phyloP scores from a whole-genome alignment of 92 coral and sea anemone species.

The Diadumene lineata region DNA sequence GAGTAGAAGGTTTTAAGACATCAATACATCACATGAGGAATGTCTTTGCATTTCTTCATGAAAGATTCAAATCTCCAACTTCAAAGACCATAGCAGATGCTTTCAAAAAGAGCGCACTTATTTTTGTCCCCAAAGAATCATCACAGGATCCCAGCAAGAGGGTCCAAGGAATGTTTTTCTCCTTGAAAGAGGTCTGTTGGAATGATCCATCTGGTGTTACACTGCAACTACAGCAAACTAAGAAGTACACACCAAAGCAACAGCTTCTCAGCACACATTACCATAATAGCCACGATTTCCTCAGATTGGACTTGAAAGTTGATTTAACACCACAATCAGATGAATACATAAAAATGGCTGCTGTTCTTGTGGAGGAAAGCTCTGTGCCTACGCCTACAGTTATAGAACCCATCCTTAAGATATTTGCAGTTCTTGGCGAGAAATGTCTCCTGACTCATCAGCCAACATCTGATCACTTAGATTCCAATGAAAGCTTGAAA shows the following conservation, averaged over 20 bases:
- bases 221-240: conserved; percentile 18
- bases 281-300: conserved; percentile 34
- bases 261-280: conserved; percentile 55
- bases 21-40: conserved; percentile 70
- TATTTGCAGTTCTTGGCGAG: conserved; percentile 70
- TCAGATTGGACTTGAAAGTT: conserved; percentile 48
- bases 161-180: conserved; percentile 45
- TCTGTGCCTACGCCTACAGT: conserved; percentile 68
- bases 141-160: neutral
- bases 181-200: conserved; percentile 83
- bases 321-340: conserved; percentile 77
- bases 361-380: conserved; percentile 55
- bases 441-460: conserved; percentile 64
- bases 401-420: conserved; percentile 51
- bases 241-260: conserved; percentile 41
- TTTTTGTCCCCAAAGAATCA: conserved; percentile 59
- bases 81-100: conserved; percentile 32
- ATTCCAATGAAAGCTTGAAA: conserved; percentile 1
- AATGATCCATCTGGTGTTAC: conserved; percentile 73
- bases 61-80: conserved; percentile 14
- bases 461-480: no score
- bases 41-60: conserved; percentile 55
- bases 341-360: conserved; percentile 81
- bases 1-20: conserved; percentile 42
- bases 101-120: conserved; percentile 55